Conservation (phyloP, 2,113 vertebrate species). For the Callithrix jacchus region DNA sequence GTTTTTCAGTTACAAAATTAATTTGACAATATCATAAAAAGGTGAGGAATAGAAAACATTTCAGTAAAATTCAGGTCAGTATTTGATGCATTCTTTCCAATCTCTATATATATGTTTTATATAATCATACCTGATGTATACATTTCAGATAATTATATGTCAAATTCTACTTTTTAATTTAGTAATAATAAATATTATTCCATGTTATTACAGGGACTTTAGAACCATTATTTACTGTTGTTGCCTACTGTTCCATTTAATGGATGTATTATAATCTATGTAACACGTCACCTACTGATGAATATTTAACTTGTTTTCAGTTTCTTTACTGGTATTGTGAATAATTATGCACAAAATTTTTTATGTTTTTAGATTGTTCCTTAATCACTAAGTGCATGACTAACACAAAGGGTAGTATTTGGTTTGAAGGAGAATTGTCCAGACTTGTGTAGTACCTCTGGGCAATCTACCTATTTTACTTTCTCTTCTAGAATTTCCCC, state of each 20-base stretch:
- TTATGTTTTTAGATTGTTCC: background rate
- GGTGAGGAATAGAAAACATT: background rate
- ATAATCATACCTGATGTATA: background rate
- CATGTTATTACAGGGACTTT: background rate
- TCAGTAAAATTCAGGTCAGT: conserved; percentile 1
- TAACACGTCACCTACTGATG: background rate
- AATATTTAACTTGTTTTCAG: conserved; percentile 12
- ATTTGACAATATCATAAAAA: background rate
- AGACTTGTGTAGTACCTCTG: background rate
- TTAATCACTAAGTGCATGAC: background rate
- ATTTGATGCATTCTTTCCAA: background rate
- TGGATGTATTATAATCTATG: background rate
- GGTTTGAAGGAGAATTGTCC: conserved; percentile 12
- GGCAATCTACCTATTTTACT: background rate
- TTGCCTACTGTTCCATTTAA: background rate
- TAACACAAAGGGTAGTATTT: background rate
- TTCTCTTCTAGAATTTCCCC: conserved; percentile 9
- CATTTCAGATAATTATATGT: conserved; percentile 5
- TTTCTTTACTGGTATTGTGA: background rate
- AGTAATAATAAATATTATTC: conserved; percentile 11
- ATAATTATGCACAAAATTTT: background rate
- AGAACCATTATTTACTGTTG: conserved; percentile 12
- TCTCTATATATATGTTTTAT: background rate
- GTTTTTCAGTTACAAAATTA: conserved; percentile 2
- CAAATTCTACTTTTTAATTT: background rate